Evolutionary conservation across 1,140 invertebrate genomes (phyloP).

Genomic region (Scylla paramamosain): DNA sequence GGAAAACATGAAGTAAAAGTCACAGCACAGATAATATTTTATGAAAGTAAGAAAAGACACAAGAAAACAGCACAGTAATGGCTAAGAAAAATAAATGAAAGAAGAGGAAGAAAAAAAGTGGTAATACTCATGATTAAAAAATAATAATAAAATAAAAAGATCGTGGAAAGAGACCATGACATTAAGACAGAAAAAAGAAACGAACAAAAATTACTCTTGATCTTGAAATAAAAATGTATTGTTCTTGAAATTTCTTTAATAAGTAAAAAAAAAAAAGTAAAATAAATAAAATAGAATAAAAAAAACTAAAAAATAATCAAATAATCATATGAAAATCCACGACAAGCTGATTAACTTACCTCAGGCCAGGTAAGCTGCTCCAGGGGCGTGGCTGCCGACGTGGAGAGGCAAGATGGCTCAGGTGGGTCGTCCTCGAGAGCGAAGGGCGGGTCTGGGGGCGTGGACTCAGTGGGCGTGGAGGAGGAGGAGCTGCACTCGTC

Average conservation of each 20-base stretch:
- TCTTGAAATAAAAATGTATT: no score
- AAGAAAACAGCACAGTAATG: no score
- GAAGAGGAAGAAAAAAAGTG: no score
- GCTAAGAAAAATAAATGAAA: no score
- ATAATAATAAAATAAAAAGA: no score
- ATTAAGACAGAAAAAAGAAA: background rate
- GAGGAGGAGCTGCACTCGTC: conserved; percentile 47
- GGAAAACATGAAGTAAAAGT: background rate
- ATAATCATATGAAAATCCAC: background rate
- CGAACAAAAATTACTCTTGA: background rate
- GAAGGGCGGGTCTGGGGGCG: background rate
- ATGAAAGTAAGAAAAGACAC: no score
- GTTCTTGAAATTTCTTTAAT: no score
- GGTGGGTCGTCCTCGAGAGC: background rate
- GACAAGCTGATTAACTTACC: conserved; percentile 10
- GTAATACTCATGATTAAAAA: no score
- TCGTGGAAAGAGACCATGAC: no score
- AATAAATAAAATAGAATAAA: no score
- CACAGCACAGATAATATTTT: no score
- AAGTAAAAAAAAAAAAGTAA: background rate
- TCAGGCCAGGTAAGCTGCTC: conserved; percentile 50
- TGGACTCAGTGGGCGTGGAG: background rate
- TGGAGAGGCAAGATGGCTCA: background rate
- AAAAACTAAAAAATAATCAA: no score
- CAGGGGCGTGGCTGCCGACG: background rate